Evolutionary conservation across 2,888 invertebrate genomes (phyloP).

Genomic region (Phymatocera aterrima): DNA sequence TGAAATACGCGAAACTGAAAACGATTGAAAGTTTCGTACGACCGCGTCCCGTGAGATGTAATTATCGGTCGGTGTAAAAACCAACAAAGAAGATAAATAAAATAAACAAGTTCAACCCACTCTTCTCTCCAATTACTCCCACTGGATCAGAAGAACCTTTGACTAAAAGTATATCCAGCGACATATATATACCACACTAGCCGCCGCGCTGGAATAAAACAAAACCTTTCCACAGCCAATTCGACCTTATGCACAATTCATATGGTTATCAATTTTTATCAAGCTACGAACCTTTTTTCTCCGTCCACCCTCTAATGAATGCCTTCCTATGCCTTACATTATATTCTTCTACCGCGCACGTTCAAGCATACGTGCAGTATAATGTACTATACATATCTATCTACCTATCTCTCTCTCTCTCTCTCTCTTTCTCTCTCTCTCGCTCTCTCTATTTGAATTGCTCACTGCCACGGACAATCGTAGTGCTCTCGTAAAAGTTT

Average conservation of each 20-base stretch:
- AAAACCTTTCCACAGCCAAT: neutral
- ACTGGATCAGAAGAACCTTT: neutral
- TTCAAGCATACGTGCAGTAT: neutral
- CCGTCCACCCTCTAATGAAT: neutral
- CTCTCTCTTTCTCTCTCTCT: no score
- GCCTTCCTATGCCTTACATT: no score
- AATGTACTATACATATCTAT: no score
- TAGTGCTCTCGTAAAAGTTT: constrained; percentile 21
- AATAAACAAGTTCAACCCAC: constrained; percentile 12
- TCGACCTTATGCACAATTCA: neutral
- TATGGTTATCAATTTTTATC: constrained; percentile 7
- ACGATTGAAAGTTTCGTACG: constrained; percentile 36
- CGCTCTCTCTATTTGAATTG: no score
- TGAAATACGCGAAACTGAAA: constrained; percentile 39
- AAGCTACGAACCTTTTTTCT: neutral
- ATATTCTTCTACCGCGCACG: neutral
- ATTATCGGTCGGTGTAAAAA: constrained; percentile 21
- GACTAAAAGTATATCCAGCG: neutral
- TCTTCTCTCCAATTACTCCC: constrained; percentile 35
- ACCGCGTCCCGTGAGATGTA: constrained; percentile 27
- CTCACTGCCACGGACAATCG: constrained; percentile 29
- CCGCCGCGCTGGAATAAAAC: neutral
- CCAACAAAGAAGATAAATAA: no score
- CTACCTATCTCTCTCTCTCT: no score
- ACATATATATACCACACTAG: neutral